Conservation (phyloP, 2,113 vertebrate genomes). For the Cygnus buccinator region DNA sequence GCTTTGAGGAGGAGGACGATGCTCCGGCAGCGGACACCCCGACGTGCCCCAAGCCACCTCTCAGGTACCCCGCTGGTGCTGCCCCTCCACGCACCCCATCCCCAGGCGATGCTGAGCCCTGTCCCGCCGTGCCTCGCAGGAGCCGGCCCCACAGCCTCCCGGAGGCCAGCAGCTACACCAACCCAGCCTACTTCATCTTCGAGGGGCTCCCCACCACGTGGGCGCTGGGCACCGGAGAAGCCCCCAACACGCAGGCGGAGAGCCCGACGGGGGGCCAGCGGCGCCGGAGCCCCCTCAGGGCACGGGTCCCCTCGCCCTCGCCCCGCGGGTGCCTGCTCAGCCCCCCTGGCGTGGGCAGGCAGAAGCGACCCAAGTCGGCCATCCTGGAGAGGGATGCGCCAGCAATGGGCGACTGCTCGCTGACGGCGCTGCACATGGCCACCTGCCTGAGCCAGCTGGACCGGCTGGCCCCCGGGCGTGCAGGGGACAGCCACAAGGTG, state of each 20-base stretch:
- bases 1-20: constrained; percentile 76
- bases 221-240: neutral
- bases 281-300: neutral
- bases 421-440: constrained; percentile 80
- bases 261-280: neutral
- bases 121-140: constrained; percentile 24
- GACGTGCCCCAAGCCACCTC: neutral
- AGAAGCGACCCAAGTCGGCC: constrained; percentile 33
- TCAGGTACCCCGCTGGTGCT: neutral
- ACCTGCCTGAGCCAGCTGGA: constrained; percentile 81
- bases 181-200: constrained; percentile 89
- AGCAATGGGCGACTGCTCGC: constrained; percentile 77
- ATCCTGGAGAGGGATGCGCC: neutral
- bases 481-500: neutral
- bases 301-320: accelerated
- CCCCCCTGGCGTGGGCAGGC: accelerated
- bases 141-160: constrained; percentile 66
- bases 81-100: accelerated
- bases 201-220: constrained; percentile 77
- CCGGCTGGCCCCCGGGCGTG: neutral
- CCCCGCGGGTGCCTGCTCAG: neutral
- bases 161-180: constrained; percentile 82
- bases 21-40: accelerated
- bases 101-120: neutral
- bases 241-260: constrained; percentile 37